phyloP scores from a whole-genome alignment of 2,888 invertebrate species.

The Ligdia adustata region DNA sequence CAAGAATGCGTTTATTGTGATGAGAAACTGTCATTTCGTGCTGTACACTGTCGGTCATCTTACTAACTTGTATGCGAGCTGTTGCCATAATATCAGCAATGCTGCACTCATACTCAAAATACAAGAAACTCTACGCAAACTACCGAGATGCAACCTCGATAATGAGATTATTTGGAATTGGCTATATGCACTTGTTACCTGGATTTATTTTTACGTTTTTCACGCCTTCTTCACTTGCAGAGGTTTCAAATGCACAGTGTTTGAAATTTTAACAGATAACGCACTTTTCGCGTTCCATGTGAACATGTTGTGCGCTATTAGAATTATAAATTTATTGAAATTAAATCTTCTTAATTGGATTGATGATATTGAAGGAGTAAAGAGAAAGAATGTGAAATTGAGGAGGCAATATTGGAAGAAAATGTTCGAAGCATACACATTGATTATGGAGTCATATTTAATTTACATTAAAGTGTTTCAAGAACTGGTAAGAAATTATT shows the following conservation, averaged over 20 bases:
- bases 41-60: slow-evolving; percentile 2
- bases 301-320: slow-evolving; percentile 10
- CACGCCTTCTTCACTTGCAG: not conserved
- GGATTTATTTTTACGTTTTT: not conserved
- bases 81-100: not conserved
- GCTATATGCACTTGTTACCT: not conserved
- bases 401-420: slow-evolving; percentile 9
- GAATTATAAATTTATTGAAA: slow-evolving; percentile 9
- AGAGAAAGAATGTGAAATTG: not conserved
- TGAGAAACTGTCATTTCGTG: no score
- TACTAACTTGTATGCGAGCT: not conserved
- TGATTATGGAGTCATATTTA: slow-evolving; percentile 12
- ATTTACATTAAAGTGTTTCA: slow-evolving; percentile 15
- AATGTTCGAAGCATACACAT: slow-evolving; percentile 12
- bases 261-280: not conserved
- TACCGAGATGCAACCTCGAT: not conserved
- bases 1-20: no score
- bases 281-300: slow-evolving; percentile 1
- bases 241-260: not conserved
- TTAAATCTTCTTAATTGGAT: slow-evolving; percentile 1
- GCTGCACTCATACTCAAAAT: slow-evolving; percentile 13
- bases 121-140: slow-evolving; percentile 2
- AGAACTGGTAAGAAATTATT: slow-evolving; percentile 8
- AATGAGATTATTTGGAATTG: slow-evolving; percentile 7
- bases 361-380: not conserved